Base-by-base conservation (phyloP, 2,797 vertebrate species). In the Manis crassicaudata region DNA sequence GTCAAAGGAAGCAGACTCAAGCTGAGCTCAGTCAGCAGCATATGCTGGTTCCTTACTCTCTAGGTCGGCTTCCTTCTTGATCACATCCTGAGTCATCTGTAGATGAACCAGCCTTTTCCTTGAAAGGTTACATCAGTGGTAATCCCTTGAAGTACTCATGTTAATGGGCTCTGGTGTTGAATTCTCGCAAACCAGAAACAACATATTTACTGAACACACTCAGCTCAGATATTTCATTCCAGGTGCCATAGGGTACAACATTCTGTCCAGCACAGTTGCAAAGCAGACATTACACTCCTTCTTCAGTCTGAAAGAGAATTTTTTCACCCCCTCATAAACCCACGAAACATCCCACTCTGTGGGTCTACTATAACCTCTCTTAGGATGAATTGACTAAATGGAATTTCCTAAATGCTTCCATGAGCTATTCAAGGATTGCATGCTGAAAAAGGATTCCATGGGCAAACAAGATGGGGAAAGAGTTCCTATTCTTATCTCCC, bases 341-440 rank as follows among this genome's bases (percentile, higher is more conserved):
- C 43, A 32, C 63, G 40, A 92, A 95, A 82, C 0, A 1, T 65
- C 76, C 50, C 35, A 56, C 63, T 83, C 58, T 67, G 27, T 79
- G 46, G 68, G 8, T 95, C 80, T 89, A 68, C 92, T 95, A 13
- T 89, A 90, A 96, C 29, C 25, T 80, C 46, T 62, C 73, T 88
- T 77, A 85, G 79, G 72, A 87, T 75, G 94, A 91, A 93, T 11
- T 76, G 73, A 54, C 23, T 46, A 80, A 70, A 89, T 72, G 89
- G 52, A 96, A 94, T 91, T 91, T 96, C 83, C 89, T 96, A 94
- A 96, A 92, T 13, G 58, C 29, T 83, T 79, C 68, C 82, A 70
- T 35, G 40, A 88, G 62, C 63, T 94, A 46, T 77, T 76, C 37
- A 81, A 90, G 43, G 63, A 21, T 68, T 88, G 43, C 32, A 40